Evolutionary conservation across 35 echinoderm and acorn worm species (phyloP), one percentile per base, ranked within the genome.

Genomic region (Lytechinus pictus): DNA sequence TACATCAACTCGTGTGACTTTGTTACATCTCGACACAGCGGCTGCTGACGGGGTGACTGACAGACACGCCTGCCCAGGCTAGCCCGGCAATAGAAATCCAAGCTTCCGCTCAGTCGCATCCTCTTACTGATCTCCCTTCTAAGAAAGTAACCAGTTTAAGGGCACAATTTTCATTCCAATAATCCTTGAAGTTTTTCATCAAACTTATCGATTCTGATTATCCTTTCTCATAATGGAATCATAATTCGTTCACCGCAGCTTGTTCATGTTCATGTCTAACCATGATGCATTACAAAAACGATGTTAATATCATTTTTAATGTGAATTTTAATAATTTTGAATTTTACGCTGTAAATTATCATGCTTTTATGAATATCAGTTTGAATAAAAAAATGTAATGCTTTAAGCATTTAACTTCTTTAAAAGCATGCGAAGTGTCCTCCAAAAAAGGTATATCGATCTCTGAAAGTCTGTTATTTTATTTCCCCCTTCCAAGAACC

Each of bases 101-200:
- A 90, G 52, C 52, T 90, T 90, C 88, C 88, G 88, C 88, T 44
- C 28, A 5, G 88, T 90, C 88, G 88, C 88, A 52, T 90, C 88
- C 28, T 52, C 66, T 24, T 6, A 19, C 88, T 54, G 88, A 90
- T 90, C 88, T 90, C 88, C n/a, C 88, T 90, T 8, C 88, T 29
- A 21, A 90, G 5, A 79, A 7, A 79, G 66, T 5, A 79, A 6
- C 7, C 1, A 58, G 13, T 79, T 79, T 51, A 90, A 90, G 88
- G 88, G 28, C 88, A 29, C 88, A 28, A 90, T 51, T 8, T 10
- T 9, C 4, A 12, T 90, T 52, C 13, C 27, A 10, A 52, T 0
- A 90, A 24, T n/a, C 33, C 21, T n/a, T 72, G 61, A 1, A 4
- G 10, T 71, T 71, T 24, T 79, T n/a, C 4, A 79, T 79, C 66